Evolutionary conservation across 2,113 vertebrate species (phyloP).

Genomic region (Sylvilagus bachmani): DNA sequence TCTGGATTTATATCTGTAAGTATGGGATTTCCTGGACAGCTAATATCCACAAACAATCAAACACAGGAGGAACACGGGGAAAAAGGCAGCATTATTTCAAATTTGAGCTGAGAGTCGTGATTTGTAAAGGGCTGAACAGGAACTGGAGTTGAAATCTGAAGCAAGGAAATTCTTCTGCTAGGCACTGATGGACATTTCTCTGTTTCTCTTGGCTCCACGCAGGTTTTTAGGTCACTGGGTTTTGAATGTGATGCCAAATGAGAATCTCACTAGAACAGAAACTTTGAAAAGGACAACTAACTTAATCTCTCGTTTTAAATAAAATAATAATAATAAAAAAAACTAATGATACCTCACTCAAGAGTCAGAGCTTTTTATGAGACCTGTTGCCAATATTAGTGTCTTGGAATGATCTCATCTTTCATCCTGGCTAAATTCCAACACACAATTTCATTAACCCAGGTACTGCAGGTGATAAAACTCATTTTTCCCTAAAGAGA

Average conservation of each 20-base stretch:
- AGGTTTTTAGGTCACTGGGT: conserved; percentile 85
- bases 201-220: conserved; percentile 88
- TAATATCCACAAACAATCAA: conserved; percentile 92
- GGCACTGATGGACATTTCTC: conserved; percentile 87
- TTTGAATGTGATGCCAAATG: conserved; percentile 80
- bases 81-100: conserved; percentile 89
- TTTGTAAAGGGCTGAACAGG: conserved; percentile 89
- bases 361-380: conserved; percentile 87
- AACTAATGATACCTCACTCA: conserved; percentile 84
- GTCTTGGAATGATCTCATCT: conserved; percentile 92
- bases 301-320: conserved; percentile 75
- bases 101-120: conserved; percentile 88
- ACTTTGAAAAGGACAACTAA: conserved; percentile 85
- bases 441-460: conserved; percentile 94
- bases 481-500: conserved; percentile 95
- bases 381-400: conserved; percentile 92
- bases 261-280: conserved; percentile 80
- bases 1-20: conserved; percentile 91
- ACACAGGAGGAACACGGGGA: conserved; percentile 85
- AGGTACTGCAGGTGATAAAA: conserved; percentile 94
- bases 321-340: conserved; percentile 77
- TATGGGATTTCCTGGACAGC: conserved; percentile 92
- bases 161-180: conserved; percentile 88
- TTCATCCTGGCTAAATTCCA: conserved; percentile 92
- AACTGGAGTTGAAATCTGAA: conserved; percentile 89